Evolutionary conservation across 2,888 invertebrate genomes (phyloP), one percentile per base, ranked within the genome.

Genomic region (Barypeithes pellucidus): DNA sequence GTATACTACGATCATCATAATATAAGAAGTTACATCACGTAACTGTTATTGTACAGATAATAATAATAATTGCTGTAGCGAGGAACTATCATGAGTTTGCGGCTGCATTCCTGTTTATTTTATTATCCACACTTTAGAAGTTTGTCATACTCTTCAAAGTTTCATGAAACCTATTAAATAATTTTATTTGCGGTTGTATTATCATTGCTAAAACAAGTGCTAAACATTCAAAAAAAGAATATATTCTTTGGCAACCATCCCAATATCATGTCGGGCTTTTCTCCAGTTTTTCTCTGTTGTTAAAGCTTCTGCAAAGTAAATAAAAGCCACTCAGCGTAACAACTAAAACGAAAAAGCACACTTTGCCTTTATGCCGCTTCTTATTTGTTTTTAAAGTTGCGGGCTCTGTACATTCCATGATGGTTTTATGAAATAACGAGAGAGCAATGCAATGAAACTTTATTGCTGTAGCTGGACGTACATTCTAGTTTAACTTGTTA

Each of bases 261-360:
- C 29, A 16, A 43, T 43, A 61, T 24, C 20, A 43, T 43, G 2
- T 11, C 14, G 20, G 22, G 9, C 16, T 29, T 62, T 45, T 29
- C n/a, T n/a, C n/a, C n/a, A n/a, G n/a, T n/a, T n/a, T n/a, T n/a
- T n/a, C n/a, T 29, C 16, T 16, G 29, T 45, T 16, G 12, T 60
- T 39, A 20, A 3, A 60, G 45, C 29, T 62, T 45, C 18, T 24
- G 18, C n/a, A 62, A 62, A 62, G 61, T 61, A 61, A n/a, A 61
- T 61, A 39, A n/a, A 61, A 61, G 61, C 43, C 61, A 61, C 43
- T 61, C 61, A 61, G 61, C 61, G 61, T 61, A 61, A 61, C 61
- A 61, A 24, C 61, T 43, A 61, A 61, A 61, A 61, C 61, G 61
- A 61, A 61, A 61, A 61, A 61, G 61, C 61, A 61, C 43, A 61